Evolutionary conservation across 2,888 invertebrate species (phyloP).

Genomic region (Napeogenes inachia): DNA sequence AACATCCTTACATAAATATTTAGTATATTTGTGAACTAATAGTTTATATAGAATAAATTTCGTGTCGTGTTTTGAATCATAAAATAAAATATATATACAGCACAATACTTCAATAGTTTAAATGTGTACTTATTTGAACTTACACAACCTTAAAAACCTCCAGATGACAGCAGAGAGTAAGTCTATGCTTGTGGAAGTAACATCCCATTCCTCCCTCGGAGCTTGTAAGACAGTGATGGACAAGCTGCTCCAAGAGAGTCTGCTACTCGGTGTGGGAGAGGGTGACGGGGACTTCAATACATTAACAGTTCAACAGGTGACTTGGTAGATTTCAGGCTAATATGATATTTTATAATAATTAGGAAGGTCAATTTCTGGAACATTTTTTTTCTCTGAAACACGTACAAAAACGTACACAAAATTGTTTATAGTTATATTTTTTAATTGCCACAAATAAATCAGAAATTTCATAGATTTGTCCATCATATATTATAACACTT

Average conservation of each 20-base stretch:
- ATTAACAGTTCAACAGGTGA: conserved; percentile 64
- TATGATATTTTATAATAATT: neutral
- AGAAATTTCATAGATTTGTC: too few relatives aligned
- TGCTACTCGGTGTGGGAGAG: conserved; percentile 75
- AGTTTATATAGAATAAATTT: too few relatives aligned
- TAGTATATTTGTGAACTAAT: too few relatives aligned
- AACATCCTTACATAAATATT: too few relatives aligned
- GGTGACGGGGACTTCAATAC: conserved; percentile 47
- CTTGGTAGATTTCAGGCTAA: neutral
- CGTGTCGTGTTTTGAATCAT: too few relatives aligned
- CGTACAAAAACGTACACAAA: too few relatives aligned
- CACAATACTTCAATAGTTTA: neutral
- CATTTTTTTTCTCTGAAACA: too few relatives aligned
- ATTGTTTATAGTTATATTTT: too few relatives aligned
- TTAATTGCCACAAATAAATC: too few relatives aligned
- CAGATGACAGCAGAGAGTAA: conserved; percentile 83
- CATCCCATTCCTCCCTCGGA: conserved; percentile 81
- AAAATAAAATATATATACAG: neutral
- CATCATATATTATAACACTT: neutral
- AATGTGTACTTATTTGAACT: too few relatives aligned
- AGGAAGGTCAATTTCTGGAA: too few relatives aligned
- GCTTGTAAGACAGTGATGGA: conserved; percentile 83
- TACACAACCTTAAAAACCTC: neutral
- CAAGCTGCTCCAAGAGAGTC: conserved; percentile 79
- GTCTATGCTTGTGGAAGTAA: conserved; percentile 85